phyloP scores from a whole-genome alignment of 2,888 invertebrate species.

The Allygus modestus region DNA sequence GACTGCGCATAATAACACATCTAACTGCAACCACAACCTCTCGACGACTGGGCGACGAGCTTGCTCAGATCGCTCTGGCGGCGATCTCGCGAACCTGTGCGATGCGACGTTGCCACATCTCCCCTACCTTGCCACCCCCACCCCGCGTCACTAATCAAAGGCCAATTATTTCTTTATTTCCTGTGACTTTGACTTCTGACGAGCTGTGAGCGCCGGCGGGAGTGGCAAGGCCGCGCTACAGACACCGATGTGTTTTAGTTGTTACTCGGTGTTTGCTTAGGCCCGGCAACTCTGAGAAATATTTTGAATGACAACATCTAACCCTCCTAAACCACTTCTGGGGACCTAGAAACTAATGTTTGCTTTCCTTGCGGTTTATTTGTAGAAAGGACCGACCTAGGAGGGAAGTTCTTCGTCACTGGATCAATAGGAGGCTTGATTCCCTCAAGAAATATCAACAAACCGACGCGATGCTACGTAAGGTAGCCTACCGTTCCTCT shows the following conservation, averaged over 20 bases:
- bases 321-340: conserved; percentile 46
- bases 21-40: background rate
- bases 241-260: conserved; percentile 6
- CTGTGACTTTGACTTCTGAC: conserved; percentile 28
- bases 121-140: background rate
- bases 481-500: too few species aligned
- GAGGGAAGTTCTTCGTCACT: conserved; percentile 22
- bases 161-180: conserved; percentile 45
- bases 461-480: background rate
- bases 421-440: conserved; percentile 9
- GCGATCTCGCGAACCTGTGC: background rate
- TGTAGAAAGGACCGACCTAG: conserved; percentile 21
- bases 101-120: background rate
- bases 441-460: conserved; percentile 16
- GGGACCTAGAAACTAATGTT: conserved; percentile 29
- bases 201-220: background rate
- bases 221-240: background rate
- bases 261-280: conserved; percentile 34
- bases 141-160: conserved; percentile 23
- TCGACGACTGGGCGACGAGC: conserved; percentile 30
- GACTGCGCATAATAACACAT: background rate
- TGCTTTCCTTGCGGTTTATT: conserved; percentile 46
- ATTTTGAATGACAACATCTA: conserved; percentile 39
- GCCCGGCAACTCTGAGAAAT: background rate
- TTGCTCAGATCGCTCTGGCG: conserved; percentile 32